Conservation (phyloP, 1,140 invertebrate genomes). For the Megalonaias nervosa region DNA sequence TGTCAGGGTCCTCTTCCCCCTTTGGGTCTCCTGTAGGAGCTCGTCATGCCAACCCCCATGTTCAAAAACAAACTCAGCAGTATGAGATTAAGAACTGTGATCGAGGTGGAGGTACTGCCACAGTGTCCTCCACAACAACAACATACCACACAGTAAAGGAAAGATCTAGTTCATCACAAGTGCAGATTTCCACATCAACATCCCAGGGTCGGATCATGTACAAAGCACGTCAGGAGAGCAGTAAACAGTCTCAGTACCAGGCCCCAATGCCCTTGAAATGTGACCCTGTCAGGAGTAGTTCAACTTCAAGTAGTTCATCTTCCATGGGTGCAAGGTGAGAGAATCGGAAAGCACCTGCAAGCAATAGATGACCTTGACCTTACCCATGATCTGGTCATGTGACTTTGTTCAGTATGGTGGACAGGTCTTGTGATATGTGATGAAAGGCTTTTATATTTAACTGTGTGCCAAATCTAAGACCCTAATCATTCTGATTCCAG, state of each 20-base stretch:
- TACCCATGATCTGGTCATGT: too few species aligned
- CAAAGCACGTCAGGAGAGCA: conserved; percentile 35
- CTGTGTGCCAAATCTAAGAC: too few species aligned
- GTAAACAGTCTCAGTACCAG: conserved; percentile 34
- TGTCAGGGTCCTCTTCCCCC: not conserved
- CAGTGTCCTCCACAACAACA: conserved; percentile 8
- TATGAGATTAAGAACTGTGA: conserved; percentile 8
- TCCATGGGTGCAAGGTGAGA: conserved; percentile 33
- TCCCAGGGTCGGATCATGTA: conserved; percentile 29
- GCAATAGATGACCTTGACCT: too few species aligned
- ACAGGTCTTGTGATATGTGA: too few species aligned
- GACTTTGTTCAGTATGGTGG: too few species aligned
- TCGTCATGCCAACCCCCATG: conserved; percentile 15
- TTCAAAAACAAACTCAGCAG: not conserved
- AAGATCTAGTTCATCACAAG: conserved; percentile 27
- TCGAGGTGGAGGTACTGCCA: not conserved
- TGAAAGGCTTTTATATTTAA: too few species aligned
- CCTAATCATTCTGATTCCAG: too few species aligned
- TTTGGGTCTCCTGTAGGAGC: conserved; percentile 7
- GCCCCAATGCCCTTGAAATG: conserved; percentile 33
- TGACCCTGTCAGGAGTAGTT: conserved; percentile 23
- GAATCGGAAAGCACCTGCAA: not conserved
- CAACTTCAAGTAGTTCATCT: conserved; percentile 21
- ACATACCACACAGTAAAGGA: conserved; percentile 8
- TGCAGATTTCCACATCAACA: conserved; percentile 29